Evolutionary conservation across 2,888 invertebrate genomes (phyloP), one percentile per base, ranked within the genome.

Genomic region (Glaucopsyche alexis): DNA sequence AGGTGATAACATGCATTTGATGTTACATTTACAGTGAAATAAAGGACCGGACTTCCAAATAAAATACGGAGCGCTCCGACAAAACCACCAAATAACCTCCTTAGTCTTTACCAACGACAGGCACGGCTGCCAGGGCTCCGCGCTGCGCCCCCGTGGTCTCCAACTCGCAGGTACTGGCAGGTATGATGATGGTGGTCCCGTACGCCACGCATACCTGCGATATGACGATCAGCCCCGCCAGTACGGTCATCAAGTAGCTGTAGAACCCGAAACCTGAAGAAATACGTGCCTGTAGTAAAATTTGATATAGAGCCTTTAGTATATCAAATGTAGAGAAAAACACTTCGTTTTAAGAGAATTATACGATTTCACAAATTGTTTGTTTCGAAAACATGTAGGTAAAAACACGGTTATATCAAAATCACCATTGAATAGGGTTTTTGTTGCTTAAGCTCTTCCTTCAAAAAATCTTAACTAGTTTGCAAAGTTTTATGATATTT

Each of bases 81-180:
- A 29, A 29, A 29, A 4, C 29, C 29, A 29, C 29, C 29, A 2
- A 29, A 29, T 29, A 29, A 29, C 29, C 29, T 29, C 29, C 29
- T 29, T 29, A 4, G 29, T 13, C 49, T 45, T 77, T 75, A 83
- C 83, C 82, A 29, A 82, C 71, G 40, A 81, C 71, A 8, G 82
- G 82, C 7, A 76, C 78, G 11, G 81, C 80, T 0, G 80, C 89
- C 50, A 90, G 75, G 45, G 85, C 40, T 0, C 89, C 90, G 74
- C 87, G 88, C 75, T 90, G 89, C 0, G 81, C 78, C 7, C 76
- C 76, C 1, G 86, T 88, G 84, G 83, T 91, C 77, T 76, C 81
- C 79, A 87, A 82, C 80, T 93, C 93, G 76, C 90, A 89, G n/a
- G 89, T 88, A 73, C 90, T 88, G 40, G 87, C 82, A 0, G 90